Evolutionary conservation across 2,113 vertebrate species (phyloP).

Genomic region (Ochotona curzoniae): DNA sequence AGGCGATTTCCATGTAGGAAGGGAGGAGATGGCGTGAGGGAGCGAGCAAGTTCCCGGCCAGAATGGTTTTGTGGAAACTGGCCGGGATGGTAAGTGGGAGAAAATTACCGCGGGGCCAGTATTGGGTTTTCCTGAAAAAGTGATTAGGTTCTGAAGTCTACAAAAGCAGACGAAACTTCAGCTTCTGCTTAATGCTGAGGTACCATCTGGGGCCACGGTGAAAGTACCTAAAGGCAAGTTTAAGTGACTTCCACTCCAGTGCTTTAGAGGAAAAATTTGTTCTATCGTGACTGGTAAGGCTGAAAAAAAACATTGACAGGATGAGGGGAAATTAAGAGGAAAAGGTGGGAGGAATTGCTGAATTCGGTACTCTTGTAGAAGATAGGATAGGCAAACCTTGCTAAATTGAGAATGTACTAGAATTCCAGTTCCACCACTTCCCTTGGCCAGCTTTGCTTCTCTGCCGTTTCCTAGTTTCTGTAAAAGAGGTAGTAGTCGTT

Average conservation of each 20-base stretch:
- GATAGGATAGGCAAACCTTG: neutral
- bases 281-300: neutral
- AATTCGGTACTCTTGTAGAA: neutral
- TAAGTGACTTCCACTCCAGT: slow-evolving; percentile 23
- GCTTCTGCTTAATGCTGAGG: neutral
- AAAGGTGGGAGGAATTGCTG: neutral
- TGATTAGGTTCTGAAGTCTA: neutral
- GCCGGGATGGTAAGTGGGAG: neutral
- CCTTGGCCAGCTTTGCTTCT: neutral
- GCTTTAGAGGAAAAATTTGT: slow-evolving; percentile 25
- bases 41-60: neutral
- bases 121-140: no score
- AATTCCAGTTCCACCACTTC: neutral
- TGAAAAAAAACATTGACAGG: slow-evolving; percentile 46
- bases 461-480: neutral
- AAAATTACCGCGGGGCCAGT: neutral
- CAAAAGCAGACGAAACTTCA: slow-evolving; percentile 29
- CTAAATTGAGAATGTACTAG: slow-evolving; percentile 42
- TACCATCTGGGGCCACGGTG: neutral
- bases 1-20: slow-evolving; percentile 51
- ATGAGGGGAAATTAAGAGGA: slow-evolving; percentile 38
- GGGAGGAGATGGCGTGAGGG: neutral
- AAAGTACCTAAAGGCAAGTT: neutral
- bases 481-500: neutral
- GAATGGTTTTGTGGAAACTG: slow-evolving; percentile 26